Conservation (phyloP, 2,113 vertebrate species). For the Oncorhynchus tshawytscha region DNA sequence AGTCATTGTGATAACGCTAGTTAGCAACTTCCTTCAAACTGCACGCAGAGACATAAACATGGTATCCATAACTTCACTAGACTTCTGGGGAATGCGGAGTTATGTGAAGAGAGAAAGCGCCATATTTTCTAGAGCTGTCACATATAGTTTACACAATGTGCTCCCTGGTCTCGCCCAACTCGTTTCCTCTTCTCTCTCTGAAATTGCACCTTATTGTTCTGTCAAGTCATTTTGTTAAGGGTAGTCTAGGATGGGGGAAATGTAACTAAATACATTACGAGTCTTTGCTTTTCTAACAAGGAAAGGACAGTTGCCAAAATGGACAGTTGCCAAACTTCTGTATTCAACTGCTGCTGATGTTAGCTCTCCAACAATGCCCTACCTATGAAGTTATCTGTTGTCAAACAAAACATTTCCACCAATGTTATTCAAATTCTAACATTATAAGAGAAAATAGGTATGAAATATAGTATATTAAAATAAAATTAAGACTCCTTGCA, state of each 20-base stretch:
- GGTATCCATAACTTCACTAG: too few relatives aligned
- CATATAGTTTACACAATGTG: constrained; percentile 8
- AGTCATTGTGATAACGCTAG: too few relatives aligned
- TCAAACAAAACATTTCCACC: background rate
- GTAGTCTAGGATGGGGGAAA: background rate
- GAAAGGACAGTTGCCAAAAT: background rate
- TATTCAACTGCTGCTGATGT: background rate
- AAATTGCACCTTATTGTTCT: constrained; percentile 1
- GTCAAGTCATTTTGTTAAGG: background rate
- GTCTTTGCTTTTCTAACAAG: background rate
- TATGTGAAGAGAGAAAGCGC: background rate
- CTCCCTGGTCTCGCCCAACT: background rate
- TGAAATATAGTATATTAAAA: background rate
- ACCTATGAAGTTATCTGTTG: background rate
- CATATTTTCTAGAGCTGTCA: background rate
- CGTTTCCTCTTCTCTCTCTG: background rate
- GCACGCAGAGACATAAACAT: too few relatives aligned
- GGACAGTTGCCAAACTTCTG: background rate
- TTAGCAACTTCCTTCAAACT: too few relatives aligned
- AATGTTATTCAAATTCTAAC: background rate
- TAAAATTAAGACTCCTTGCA: background rate
- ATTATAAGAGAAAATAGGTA: background rate
- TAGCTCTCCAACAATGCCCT: background rate
- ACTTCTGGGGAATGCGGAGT: background rate
- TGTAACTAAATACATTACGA: background rate